Base-by-base conservation (phyloP, 2,888 invertebrate species). In the Clunio marinus region DNA sequence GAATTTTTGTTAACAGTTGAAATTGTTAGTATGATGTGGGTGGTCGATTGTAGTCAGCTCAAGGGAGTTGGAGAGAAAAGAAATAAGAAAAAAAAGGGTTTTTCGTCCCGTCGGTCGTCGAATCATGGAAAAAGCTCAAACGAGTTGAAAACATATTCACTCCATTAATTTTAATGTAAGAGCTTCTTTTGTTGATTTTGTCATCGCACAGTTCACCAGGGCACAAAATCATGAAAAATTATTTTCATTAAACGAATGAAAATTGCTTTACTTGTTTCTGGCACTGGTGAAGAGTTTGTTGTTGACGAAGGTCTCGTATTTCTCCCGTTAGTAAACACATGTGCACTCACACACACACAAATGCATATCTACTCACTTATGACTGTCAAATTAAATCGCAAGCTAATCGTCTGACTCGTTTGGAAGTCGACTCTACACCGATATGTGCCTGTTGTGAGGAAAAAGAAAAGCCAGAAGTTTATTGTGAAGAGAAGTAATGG, bases 361-460 rank as follows among this genome's bases (percentile, higher is more conserved):
- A 2, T 13, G 10, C n/a, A 41, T 41, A n/a, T 2, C n/a, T 24
- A 76, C 81, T 81, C 74, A 84, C 84, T 81, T 72, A 83, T 80
- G 70, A 84, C 82, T 69, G 82, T 81, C 70, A 84, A 79, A 72
- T 82, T 81, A 75, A 83, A 81, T 45, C 80, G 79, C 71, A 81
- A 78, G 72, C 81, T 82, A 71, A 82, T 77, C 7, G 83, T 83
- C 70, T 83, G 82, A 10, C 82, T 80, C 71, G 81, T 80, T 58
- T 80, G 77, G 74, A 83, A 83, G 75, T 83, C 83, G 46, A 83
- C 83, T 66, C 83, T 76, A 73, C 84, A 84, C 69, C 83, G 77
- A 75, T 83, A 84, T 59, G 80, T 75, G 28, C 63, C 63, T 63
- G 63, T 4, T 28, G 25, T 13, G 4, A 41, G 22, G 2, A 32